A percentile compares a stretch with the other conserved stretches of the same genome.
phyloP scores from a whole-genome alignment of 1,140 invertebrate species.

The Odontomachus brunneus region DNA sequence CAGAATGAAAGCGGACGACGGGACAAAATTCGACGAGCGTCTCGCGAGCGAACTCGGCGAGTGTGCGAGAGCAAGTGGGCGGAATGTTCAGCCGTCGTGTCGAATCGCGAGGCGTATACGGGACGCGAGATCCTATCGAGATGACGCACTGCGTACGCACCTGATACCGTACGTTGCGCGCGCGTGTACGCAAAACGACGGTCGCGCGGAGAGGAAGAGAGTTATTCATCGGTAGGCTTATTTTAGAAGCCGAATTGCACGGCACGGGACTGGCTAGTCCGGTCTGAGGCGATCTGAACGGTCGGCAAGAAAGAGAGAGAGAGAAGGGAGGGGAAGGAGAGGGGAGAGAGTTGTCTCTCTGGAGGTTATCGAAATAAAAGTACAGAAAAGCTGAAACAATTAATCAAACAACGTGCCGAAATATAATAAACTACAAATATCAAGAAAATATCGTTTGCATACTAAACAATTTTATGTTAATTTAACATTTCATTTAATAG shows the following conservation, averaged over 20 bases:
- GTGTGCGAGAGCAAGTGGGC: constrained; percentile 75
- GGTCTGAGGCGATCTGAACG: constrained; percentile 13
- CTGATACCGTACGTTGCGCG: constrained; percentile 81
- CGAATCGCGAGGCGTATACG: constrained; percentile 66
- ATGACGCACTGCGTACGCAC: constrained; percentile 84
- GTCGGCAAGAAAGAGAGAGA: too few species aligned
- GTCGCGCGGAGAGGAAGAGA: constrained; percentile 58
- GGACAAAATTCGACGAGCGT: constrained; percentile 59
- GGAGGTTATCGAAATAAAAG: constrained; percentile 1
- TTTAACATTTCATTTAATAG: too few species aligned
- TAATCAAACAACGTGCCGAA: constrained; percentile 6
- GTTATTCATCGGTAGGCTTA: constrained; percentile 77
- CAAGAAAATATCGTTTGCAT: too few species aligned
- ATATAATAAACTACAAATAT: neutral
- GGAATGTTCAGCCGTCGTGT: constrained; percentile 80
- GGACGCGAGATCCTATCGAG: constrained; percentile 81
- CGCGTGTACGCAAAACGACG: constrained; percentile 69
- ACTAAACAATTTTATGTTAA: too few species aligned
- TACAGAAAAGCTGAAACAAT: constrained; percentile 24
- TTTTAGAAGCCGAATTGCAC: constrained; percentile 77
- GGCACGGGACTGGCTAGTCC: constrained; percentile 36
- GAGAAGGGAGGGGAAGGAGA: neutral
- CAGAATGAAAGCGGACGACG: neutral
- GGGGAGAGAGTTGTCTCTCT: neutral
- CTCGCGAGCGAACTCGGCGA: constrained; percentile 36